phyloP scores from a whole-genome alignment of 2,888 invertebrate species.

The Eurytoma adleriae region DNA sequence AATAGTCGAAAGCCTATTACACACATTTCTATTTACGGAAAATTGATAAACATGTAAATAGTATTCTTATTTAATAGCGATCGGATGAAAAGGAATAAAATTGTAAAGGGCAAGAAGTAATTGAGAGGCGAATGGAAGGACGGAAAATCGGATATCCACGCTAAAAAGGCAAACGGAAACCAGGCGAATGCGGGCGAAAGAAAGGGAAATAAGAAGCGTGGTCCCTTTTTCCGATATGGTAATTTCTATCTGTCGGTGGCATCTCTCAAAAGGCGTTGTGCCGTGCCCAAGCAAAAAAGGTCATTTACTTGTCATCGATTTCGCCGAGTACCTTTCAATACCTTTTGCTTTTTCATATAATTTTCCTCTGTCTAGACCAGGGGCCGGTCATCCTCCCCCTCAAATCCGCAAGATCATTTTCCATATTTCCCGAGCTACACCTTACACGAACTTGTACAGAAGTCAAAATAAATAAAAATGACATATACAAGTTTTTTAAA shows the following conservation, averaged over 20 bases:
- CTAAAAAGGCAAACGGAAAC: constrained; percentile 54
- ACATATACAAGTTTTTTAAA: too few species aligned
- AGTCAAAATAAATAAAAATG: neutral
- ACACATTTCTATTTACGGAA: too few species aligned
- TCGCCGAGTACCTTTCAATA: constrained; percentile 56
- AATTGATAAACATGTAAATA: too few species aligned
- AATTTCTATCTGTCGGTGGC: constrained; percentile 71
- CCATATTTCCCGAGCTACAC: neutral
- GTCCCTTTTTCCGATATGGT: constrained; percentile 68
- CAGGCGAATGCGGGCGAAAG: constrained; percentile 56
- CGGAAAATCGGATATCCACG: constrained; percentile 8
- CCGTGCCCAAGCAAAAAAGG: constrained; percentile 47
- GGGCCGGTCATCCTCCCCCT: constrained; percentile 54
- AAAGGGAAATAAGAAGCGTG: constrained; percentile 68
- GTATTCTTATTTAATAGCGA: too few species aligned
- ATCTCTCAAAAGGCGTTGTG: constrained; percentile 59
- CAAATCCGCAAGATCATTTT: neutral
- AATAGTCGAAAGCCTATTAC: too few species aligned
- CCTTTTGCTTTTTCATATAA: constrained; percentile 54
- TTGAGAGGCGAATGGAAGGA: constrained; percentile 18
- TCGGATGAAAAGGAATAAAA: neutral
- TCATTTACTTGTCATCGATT: constrained; percentile 59
- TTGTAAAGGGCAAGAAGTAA: constrained; percentile 11
- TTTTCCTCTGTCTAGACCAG: constrained; percentile 56
- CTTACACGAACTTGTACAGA: neutral